phyloP scores from a whole-genome alignment of 2,888 invertebrate genomes.

The Drosophila mettleri region DNA sequence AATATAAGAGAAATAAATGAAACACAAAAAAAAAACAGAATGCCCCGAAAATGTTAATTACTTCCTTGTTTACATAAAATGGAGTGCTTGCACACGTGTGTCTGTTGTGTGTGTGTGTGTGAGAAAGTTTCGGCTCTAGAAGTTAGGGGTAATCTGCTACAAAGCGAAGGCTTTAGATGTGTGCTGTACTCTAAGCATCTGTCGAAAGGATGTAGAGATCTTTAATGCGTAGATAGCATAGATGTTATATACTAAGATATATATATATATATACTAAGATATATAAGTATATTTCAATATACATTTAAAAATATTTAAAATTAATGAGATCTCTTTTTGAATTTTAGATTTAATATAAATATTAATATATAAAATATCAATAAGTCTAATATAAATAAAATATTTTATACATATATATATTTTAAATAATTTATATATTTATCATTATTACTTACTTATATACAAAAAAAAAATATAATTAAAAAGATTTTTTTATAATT shows the following conservation, averaged over 20 bases:
- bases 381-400: too few relatives aligned
- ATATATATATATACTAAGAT: too few relatives aligned
- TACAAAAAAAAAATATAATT: too few relatives aligned
- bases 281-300: too few relatives aligned
- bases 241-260: not conserved
- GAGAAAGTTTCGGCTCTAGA: slow-evolving; percentile 37
- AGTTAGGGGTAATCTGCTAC: slow-evolving; percentile 25
- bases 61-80: slow-evolving; percentile 73
- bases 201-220: not conserved
- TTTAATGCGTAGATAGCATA: not conserved
- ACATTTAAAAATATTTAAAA: too few relatives aligned
- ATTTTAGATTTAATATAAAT: too few relatives aligned
- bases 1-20: slow-evolving; percentile 29
- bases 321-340: too few relatives aligned
- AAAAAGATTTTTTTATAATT: too few relatives aligned
- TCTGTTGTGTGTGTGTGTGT: slow-evolving; percentile 46
- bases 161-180: not conserved
- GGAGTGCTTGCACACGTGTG: slow-evolving; percentile 49
- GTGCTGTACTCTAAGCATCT: not conserved
- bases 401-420: too few relatives aligned
- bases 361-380: too few relatives aligned
- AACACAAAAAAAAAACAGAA: slow-evolving; percentile 37
- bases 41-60: slow-evolving; percentile 79
- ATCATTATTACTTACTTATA: too few relatives aligned
- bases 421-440: too few relatives aligned